Evolutionary conservation across 1,140 invertebrate species (phyloP), one percentile per base, ranked within the genome.

Genomic region (Penaeus vannamei): DNA sequence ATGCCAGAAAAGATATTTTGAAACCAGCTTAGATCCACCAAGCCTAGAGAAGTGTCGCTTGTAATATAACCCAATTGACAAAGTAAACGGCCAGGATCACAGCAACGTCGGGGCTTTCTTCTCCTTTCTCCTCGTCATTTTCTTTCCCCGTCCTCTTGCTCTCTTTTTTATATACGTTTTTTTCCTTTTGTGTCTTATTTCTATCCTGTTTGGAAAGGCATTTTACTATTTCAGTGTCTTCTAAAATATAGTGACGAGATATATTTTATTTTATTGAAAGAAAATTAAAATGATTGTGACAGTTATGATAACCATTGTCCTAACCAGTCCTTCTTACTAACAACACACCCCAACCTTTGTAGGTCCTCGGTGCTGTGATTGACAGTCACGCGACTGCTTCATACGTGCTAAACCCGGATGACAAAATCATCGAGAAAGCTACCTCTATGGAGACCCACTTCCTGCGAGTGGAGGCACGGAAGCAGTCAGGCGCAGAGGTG

Each of bases 401-500:
- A 10, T 95, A 95, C 90, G 91, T 85, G 17, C 80, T 93, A 60
- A 91, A 91, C 20, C 84, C 87, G 62, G 90, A 93, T 83, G 42
- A 91, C 59, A 83, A 90, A 69, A 86, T 92, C 26, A 77, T 94
- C 20, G 91, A 93, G 83, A 90, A 89, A 2, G 93, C 95, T 22
- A 91, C 90, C 5, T 93, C 94, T 7, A 91, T 93, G 53, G 95
- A 96, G 92, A 92, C 90, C 1, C 95, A 95, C 91, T 92, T 93
- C 62, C 93, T 95, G 91, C 92, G 91, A 23, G 92, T 95, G 32
- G 90, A 91, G 8, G 92, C 93, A 0, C 94, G 94, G 91, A 92
- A 94, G 85, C 94, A 95, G 90, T 92, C 94, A 22, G 95, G 95
- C 3, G 94, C 94, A 62, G 91, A 92, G 22, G 93, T 95, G 2